A percentile compares a stretch with the other conserved stretches of the same genome.
Conservation (phyloP, 2,113 vertebrate genomes). For the Saguinus imperator region DNA sequence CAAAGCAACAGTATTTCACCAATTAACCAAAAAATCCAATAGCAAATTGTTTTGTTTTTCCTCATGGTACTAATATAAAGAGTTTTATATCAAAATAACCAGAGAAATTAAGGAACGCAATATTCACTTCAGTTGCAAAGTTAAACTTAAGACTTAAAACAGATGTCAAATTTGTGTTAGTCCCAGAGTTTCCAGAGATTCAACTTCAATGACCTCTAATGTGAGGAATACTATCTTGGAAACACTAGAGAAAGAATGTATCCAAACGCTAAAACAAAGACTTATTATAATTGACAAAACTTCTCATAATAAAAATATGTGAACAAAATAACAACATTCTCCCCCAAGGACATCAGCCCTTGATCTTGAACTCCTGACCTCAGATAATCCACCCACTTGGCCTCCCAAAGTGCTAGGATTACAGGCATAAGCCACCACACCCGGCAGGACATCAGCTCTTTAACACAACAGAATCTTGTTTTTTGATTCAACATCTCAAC, state of each 20-base stretch:
- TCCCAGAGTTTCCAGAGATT: constrained; percentile 23
- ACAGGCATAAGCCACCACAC: too few relatives aligned
- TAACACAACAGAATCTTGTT: not conserved
- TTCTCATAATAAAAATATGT: constrained; percentile 14
- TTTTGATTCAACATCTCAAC: not conserved
- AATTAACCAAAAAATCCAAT: not conserved
- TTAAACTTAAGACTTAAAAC: constrained; percentile 50
- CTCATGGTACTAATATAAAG: not conserved
- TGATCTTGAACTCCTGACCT: not conserved
- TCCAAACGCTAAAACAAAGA: constrained; percentile 24
- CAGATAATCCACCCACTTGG: too few relatives aligned
- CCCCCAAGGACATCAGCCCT: not conserved
- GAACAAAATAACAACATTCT: not conserved
- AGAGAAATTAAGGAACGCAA: constrained; percentile 20
- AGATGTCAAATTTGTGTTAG: constrained; percentile 35
- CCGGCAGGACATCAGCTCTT: not conserved
- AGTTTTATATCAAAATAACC: constrained; percentile 22
- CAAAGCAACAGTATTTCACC: not conserved
- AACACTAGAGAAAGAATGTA: not conserved
- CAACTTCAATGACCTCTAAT: constrained; percentile 10
- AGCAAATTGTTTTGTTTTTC: not conserved
- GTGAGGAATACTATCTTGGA: not conserved
- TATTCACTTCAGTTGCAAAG: not conserved
- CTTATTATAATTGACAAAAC: not conserved
- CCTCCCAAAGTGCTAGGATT: too few relatives aligned